phyloP scores from a whole-genome alignment of 2,797 vertebrate genomes.

The Parambassis ranga region DNA sequence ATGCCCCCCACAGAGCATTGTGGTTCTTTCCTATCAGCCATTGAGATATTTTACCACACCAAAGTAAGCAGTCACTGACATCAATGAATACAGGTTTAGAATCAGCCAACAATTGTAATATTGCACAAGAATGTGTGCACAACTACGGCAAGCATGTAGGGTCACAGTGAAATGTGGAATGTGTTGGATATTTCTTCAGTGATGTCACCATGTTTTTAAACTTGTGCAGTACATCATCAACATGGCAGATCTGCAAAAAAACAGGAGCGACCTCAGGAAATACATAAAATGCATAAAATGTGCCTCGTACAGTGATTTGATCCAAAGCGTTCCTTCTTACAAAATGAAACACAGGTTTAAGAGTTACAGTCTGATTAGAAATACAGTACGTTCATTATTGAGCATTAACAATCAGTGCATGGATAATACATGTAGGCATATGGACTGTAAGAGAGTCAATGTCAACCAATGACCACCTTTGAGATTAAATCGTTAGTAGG shows the following conservation, averaged over 20 bases:
- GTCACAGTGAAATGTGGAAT: neutral
- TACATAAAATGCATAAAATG: neutral
- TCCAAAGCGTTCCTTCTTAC: too few species aligned
- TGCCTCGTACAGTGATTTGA: neutral
- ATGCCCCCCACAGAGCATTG: too few species aligned
- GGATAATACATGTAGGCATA: conserved; percentile 29
- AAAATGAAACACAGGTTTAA: conserved; percentile 33
- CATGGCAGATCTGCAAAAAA: too few species aligned
- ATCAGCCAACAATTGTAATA: neutral
- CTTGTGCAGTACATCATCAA: neutral
- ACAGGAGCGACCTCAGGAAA: conserved; percentile 5
- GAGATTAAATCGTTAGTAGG: neutral
- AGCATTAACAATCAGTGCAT: conserved; percentile 54
- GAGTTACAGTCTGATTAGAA: conserved; percentile 39
- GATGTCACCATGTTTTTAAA: neutral
- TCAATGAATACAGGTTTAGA: neutral
- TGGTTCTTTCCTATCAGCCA: neutral
- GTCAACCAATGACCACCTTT: conserved; percentile 1
- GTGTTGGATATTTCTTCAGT: neutral
- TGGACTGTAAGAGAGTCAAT: conserved; percentile 7
- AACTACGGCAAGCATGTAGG: neutral
- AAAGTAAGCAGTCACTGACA: neutral
- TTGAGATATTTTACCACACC: neutral
- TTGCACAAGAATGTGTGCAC: neutral
- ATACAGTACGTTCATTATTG: conserved; percentile 37